phyloP scores from a whole-genome alignment of 1,140 invertebrate species.

The Scaptomyza graminum region DNA sequence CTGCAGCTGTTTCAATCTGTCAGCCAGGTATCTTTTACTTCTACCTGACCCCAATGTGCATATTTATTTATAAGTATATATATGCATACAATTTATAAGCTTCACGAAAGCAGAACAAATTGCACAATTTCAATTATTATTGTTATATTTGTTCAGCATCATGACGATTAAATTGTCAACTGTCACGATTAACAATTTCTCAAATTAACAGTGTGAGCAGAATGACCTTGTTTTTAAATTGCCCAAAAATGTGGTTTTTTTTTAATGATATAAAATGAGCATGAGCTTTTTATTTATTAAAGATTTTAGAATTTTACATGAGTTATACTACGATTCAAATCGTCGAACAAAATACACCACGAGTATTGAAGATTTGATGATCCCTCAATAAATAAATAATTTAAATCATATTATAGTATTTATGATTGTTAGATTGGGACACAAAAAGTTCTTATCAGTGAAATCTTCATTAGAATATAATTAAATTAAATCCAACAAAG shows the following conservation, averaged over 20 bases:
- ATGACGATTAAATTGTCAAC: slow-evolving; percentile 50
- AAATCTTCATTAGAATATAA: too few relatives aligned
- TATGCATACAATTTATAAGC: slow-evolving; percentile 16
- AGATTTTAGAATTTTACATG: too few relatives aligned
- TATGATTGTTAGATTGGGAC: too few relatives aligned
- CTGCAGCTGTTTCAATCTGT: slow-evolving; percentile 15
- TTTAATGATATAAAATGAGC: too few relatives aligned
- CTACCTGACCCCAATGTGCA: slow-evolving; percentile 72
- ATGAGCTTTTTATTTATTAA: too few relatives aligned
- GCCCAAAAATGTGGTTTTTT: not conserved
- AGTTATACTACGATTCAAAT: too few relatives aligned
- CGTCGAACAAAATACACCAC: too few relatives aligned
- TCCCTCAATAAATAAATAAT: too few relatives aligned
- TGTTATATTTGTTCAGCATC: slow-evolving; percentile 23
- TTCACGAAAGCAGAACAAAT: slow-evolving; percentile 76
- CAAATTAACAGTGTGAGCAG: slow-evolving; percentile 1
- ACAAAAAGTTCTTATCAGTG: too few relatives aligned
- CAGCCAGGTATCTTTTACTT: slow-evolving; percentile 44
- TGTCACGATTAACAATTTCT: slow-evolving; percentile 23
- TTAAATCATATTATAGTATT: too few relatives aligned
- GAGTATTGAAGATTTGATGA: too few relatives aligned
- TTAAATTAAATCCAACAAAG: too few relatives aligned
- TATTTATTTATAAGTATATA: not conserved
- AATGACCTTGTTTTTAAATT: not conserved
- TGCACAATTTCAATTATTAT: slow-evolving; percentile 50